Evolutionary conservation across 2,113 vertebrate genomes (phyloP).

Genomic region (Chloroceryle aenea): DNA sequence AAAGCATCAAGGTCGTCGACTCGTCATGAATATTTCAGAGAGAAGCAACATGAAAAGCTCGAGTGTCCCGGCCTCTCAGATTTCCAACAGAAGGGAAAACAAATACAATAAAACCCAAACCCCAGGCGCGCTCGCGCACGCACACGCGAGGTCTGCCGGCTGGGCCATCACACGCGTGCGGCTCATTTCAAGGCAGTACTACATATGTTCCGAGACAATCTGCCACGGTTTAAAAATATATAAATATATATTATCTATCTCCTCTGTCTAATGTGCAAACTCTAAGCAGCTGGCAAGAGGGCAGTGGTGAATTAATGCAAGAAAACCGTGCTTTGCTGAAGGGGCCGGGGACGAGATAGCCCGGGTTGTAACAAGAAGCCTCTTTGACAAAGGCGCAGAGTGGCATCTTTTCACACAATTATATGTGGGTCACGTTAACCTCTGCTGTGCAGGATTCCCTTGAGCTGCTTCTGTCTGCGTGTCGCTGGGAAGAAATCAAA

Average conservation of each 20-base stretch:
- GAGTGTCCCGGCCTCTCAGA: constrained; percentile 32
- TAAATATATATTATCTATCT: constrained; percentile 53
- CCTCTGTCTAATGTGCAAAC: constrained; percentile 65
- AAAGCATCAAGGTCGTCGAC: constrained; percentile 51
- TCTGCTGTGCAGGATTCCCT: constrained; percentile 67
- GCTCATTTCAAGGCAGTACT: constrained; percentile 58
- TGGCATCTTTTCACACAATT: constrained; percentile 76
- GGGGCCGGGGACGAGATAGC: constrained; percentile 59
- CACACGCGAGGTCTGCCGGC: neutral
- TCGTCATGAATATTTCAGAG: constrained; percentile 63
- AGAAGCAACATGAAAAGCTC: constrained; percentile 35
- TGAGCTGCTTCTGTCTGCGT: constrained; percentile 12
- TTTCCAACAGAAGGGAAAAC: constrained; percentile 43
- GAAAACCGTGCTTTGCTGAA: constrained; percentile 73
- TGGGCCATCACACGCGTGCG: constrained; percentile 9
- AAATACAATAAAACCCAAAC: neutral
- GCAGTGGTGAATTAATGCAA: constrained; percentile 75
- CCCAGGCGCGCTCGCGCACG: neutral
- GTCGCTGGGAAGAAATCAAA: neutral
- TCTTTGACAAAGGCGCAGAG: constrained; percentile 74
- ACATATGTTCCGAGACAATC: constrained; percentile 73
- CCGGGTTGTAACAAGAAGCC: constrained; percentile 56
- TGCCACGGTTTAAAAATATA: constrained; percentile 61
- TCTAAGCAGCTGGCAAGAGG: constrained; percentile 74
- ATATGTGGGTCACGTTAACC: constrained; percentile 80